Evolutionary conservation across 2,113 vertebrate genomes (phyloP).

Genomic region (Clupea harengus): DNA sequence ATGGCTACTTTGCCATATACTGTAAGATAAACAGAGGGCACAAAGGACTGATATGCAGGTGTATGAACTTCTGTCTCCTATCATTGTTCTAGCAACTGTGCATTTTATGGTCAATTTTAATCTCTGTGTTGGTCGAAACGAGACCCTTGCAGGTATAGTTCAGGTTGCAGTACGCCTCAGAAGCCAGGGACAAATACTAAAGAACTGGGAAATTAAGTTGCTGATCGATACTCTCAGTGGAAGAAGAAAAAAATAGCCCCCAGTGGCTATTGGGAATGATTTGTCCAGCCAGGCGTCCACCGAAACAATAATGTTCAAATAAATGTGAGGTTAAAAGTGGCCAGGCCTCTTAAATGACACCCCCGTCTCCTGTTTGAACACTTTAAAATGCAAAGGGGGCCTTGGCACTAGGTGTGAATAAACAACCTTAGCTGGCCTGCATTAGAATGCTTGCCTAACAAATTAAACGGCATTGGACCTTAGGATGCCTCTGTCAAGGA

Average conservation of each 20-base stretch:
- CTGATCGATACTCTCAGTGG: background rate
- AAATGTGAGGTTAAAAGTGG: constrained; percentile 20
- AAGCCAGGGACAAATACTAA: constrained; percentile 1
- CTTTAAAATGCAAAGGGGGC: constrained; percentile 18
- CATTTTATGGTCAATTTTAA: background rate
- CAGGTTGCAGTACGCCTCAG: background rate
- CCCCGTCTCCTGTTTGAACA: constrained; percentile 31
- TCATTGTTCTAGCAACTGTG: background rate
- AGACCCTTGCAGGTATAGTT: background rate
- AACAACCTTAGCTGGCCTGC: constrained; percentile 34
- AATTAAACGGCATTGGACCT: constrained; percentile 40
- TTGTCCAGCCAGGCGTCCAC: constrained; percentile 11
- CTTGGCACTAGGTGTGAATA: constrained; percentile 20
- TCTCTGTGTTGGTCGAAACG: background rate
- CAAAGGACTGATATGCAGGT: background rate
- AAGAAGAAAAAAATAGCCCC: background rate
- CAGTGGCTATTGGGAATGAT: constrained; percentile 6
- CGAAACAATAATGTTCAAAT: constrained; percentile 14
- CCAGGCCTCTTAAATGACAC: constrained; percentile 15
- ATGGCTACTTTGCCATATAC: background rate
- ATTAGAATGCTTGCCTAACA: constrained; percentile 36
- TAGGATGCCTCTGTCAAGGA: constrained; percentile 32
- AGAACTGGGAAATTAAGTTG: constrained; percentile 14
- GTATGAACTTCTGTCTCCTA: background rate
- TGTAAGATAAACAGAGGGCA: background rate